Conservation (phyloP, 2,797 vertebrate species). For the Lagocephalus sceleratus region DNA sequence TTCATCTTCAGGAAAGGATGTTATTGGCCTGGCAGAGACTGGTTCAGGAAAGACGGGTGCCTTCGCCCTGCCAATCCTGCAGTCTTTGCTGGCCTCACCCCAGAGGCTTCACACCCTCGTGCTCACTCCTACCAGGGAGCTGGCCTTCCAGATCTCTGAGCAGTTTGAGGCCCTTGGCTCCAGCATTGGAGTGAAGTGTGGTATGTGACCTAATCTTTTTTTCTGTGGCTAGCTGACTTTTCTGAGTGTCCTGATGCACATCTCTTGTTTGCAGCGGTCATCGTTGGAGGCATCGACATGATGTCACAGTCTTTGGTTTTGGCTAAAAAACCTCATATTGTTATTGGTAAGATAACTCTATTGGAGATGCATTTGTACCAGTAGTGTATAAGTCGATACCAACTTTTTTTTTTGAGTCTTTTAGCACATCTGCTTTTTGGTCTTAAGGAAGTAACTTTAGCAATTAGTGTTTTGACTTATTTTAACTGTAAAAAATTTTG, state of each 20-base stretch:
- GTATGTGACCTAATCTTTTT: constrained; percentile 61
- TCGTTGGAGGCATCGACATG: constrained; percentile 95
- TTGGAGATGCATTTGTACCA: too few relatives aligned
- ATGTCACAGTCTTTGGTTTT: constrained; percentile 97
- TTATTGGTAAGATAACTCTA: constrained; percentile 85
- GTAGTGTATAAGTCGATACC: too few relatives aligned
- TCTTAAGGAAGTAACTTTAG: too few relatives aligned
- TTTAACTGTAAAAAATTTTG: too few relatives aligned
- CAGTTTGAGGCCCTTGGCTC: constrained; percentile 97
- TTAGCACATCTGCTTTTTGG: too few relatives aligned
- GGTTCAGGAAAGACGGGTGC: constrained; percentile 97
- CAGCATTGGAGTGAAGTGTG: constrained; percentile 90
- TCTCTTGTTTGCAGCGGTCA: constrained; percentile 77
- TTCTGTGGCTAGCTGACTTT: background rate
- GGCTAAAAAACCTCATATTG: constrained; percentile 94
- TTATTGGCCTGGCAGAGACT: constrained; percentile 95
- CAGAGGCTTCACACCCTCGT: constrained; percentile 92
- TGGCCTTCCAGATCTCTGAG: constrained; percentile 97
- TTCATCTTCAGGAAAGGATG: constrained; percentile 81
- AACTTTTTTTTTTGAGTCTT: too few relatives aligned
- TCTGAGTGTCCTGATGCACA: background rate
- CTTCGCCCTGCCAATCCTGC: constrained; percentile 94
- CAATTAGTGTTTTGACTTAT: too few relatives aligned
- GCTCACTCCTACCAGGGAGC: constrained; percentile 92
- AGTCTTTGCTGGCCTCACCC: constrained; percentile 84